Evolutionary conservation across 1,140 invertebrate genomes (phyloP), one percentile per base, ranked within the genome.

Genomic region (Drosophila subpulchrella): DNA sequence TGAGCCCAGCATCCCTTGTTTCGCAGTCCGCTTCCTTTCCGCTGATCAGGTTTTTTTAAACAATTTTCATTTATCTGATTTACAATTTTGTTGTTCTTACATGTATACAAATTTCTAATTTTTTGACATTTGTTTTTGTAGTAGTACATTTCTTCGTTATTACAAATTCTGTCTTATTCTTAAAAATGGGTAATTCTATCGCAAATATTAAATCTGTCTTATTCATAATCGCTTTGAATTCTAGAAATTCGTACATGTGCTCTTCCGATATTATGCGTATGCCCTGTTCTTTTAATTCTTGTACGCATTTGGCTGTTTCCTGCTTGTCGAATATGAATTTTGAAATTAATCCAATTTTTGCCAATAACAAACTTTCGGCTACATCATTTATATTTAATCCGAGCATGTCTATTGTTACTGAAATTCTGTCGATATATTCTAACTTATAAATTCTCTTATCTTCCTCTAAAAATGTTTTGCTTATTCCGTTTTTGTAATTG

Each of bases 401-500:
- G 20, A 20, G 20, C 20, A 20, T 20, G 2, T 20, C 20, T 20
- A 20, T 20, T 20, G 20, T 20, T 20, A 20, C 20, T 20, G 20
- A 20, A 20, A 20, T 20, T 20, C 20, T 20, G 20, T 20, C 20
- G 20, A 20, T 20, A 2, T 56, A 56, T 42, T 56, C 54, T 56
- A 56, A 11, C 39, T 13, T 56, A 24, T 24, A 32, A 12, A 56
- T 56, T 11, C 17, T 54, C 36, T 39, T 54, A 10, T 54, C 51
- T 24, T 54, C 51, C 1, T 54, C 51, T 7, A 41, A 15, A 17
- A 54, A 41, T 4, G 51, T 54, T 11, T 27, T 54, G 17, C 38
- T 56, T 15, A 44, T 56, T 27, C 39, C 54, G 5, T 56, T 56
- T 2, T 44, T 56, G n/a, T 56, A 56, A 17, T 20, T 32, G 4